These are phyloP conservation scores for Casuarius casuarius DNA, from an alignment of 2,113 vertebrate species.

Conservation along the genomic window DNA sequence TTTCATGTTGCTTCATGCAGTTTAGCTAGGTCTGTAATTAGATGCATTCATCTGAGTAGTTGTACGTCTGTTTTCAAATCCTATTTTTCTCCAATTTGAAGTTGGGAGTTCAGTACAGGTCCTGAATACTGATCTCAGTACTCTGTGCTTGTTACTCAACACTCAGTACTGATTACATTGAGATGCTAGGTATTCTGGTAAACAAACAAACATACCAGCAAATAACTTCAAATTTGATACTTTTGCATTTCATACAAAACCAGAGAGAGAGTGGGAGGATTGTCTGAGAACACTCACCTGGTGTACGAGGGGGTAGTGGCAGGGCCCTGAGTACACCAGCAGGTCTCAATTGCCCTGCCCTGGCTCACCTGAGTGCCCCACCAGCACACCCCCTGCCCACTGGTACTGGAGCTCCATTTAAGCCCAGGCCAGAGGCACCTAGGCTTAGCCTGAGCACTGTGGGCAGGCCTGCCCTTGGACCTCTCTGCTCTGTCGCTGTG, in stretches of 20 bases:
- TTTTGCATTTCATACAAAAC: background rate
- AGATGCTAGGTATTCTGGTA: background rate
- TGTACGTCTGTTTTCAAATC: background rate
- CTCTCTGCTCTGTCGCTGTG: background rate
- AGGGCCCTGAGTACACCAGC: background rate
- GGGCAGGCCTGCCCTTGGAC: accelerated
- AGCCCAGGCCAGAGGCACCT: background rate
- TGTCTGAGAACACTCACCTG: accelerated
- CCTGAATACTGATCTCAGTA: background rate
- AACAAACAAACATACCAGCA: background rate
- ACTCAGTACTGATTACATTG: background rate
- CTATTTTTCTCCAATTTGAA: background rate
- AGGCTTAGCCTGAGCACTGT: background rate
- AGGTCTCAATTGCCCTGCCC: accelerated
- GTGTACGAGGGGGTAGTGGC: background rate
- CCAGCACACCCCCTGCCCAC: accelerated
- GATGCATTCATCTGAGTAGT: background rate
- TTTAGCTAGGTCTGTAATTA: background rate
- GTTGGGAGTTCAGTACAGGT: background rate
- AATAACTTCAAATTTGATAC: too few relatives aligned
- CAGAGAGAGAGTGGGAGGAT: background rate
- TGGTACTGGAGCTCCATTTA: background rate
- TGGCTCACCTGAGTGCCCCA: background rate
- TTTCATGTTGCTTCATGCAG: background rate
- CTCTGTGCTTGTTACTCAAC: background rate